Evolutionary conservation across 2,113 vertebrate genomes (phyloP), one percentile per base, ranked within the genome.

Genomic region (Microtus oregoni): DNA sequence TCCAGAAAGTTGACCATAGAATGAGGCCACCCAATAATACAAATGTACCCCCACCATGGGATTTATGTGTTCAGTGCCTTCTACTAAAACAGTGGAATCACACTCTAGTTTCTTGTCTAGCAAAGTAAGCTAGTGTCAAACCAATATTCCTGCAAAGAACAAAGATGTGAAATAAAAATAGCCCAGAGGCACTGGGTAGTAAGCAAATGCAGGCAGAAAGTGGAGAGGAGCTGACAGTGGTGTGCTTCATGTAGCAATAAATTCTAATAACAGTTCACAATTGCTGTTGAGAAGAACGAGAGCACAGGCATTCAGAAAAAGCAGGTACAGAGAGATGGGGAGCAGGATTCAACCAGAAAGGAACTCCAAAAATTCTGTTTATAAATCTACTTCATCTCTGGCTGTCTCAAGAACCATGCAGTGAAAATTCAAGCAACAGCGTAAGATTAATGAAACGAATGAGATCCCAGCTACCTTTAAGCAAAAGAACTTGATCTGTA

Each of bases 141-240:
- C 20, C 47, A 93, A 89, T 3, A 63, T 4, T 85, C 22, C 10
- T 38, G 13, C 30, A 70, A 89, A 93, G 14, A 96, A 76, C n/a
- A 87, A 41, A 72, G 47, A 15, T n/a, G 32, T 28, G 87, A 86
- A 92, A 88, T 44, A 70, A 35, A 83, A 75, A 96, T 82, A 85
- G 50, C 41, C 15, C 0, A 2, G 73, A 88, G 83, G 22, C 32
- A 91, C 14, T 81, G 50, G 35, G 87, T n/a, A 90, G 9, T 30
- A 24, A 76, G 58, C 30, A 77, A 72, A 78, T 38, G 0, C 5
- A 82, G 44, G 38, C 7, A 85, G 47, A 68, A 58, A 65, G n/a
- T n/a, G 8, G 35, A 91, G 76, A 76, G 24, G 7, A 79, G n/a
- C 9, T 79, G 50, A 86, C 44, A 67, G 52, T 4, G 44, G 58